Evolutionary conservation across 2,888 invertebrate genomes (phyloP), one percentile per base, ranked within the genome.

Genomic region (Ceramica pisi): DNA sequence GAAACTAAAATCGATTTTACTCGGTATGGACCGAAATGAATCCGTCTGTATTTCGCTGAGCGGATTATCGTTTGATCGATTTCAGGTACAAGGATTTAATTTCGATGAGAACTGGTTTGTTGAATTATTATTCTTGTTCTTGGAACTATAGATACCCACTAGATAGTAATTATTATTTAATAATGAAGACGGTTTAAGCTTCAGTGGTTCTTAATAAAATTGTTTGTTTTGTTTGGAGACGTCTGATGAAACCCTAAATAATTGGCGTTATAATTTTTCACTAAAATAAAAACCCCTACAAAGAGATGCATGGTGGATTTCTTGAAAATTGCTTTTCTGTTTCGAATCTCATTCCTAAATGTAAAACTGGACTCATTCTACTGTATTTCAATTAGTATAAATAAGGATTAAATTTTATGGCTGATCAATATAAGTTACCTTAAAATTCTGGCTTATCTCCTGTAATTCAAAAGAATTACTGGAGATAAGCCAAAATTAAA

Each of bases 1-100:
- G 78, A 80, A 80, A 80, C 75, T 78, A 79, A 84, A 78, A 81
- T 72, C 69, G 78, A 85, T 79, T 77, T 65, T 75, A 75, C 56
- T 80, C 71, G 70, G 70, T 75, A 63, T 59, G 65, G 46, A n/a
- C 41, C 63, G 59, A 75, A 79, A 81, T 73, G 69, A 71, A 84
- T 71, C 74, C 50, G 57, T 75, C 80, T 67, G 57, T 82, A 81
- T 75, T 62, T 67, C 60, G 71, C 65, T 75, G 67, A 82, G 67
- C 65, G 65, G 80, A 81, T 83, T 81, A 83, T 67, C 66, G 53
- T 48, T 71, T 61, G 51, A 81, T 80, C 79, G 63, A 82, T 71
- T 80, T 60, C 82, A 75, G 79, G 80, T 80, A 78, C 38, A 41
- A 66, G 73, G 66, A 67, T 80, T 82, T 79, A 71, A 80, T 82